Evolutionary conservation across 1,140 invertebrate species (phyloP), one percentile per base, ranked within the genome.

Genomic region (Cepaea nemoralis): DNA sequence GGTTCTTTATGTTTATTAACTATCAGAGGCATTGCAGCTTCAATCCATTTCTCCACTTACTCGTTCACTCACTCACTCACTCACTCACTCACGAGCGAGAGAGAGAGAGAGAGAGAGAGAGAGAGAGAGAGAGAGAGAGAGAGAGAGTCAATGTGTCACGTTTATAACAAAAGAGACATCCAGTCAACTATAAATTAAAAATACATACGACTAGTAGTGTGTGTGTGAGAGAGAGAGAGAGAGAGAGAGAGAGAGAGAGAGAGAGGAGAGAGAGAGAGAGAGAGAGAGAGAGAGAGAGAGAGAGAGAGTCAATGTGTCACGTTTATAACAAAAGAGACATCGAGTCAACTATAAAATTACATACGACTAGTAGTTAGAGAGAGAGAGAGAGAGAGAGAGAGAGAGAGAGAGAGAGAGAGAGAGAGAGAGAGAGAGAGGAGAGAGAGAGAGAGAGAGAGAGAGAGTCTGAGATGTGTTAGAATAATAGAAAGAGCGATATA

Each of bases 261-360:
- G 22, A 74, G 71, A 74, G 35, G 37, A 74, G 37, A 74, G 27
- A 71, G 70, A 71, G 70, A 71, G 12, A 71, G n/a, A 71, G 35
- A 37, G 35, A 71, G 27, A 71, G 2, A 1, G 40, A 39, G 31
- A 74, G 35, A 74, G 3, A 55, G 16, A 55, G 3, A 55, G 50
- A 48, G 45, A 48, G 45, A 48, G 45, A 48, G 19, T 12, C n/a
- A 71, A 40, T 12, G 35, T 12, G 70, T 24, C 0, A 2, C 0
- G 8, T 22, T 24, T 22, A 73, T 27, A 37, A 22, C 12, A 24
- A 37, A 37, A 37, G 70, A 37, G 14, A 31, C n/a, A 37, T 12
- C 8, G n/a, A 27, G 45, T 48, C 19, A 19, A 48, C 8, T 19
- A 12, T 19, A 48, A 24, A 55, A 22, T 22, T 22, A 55, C 14